Conservation (phyloP, 2,888 invertebrate species). For the Drosophila putrida region DNA sequence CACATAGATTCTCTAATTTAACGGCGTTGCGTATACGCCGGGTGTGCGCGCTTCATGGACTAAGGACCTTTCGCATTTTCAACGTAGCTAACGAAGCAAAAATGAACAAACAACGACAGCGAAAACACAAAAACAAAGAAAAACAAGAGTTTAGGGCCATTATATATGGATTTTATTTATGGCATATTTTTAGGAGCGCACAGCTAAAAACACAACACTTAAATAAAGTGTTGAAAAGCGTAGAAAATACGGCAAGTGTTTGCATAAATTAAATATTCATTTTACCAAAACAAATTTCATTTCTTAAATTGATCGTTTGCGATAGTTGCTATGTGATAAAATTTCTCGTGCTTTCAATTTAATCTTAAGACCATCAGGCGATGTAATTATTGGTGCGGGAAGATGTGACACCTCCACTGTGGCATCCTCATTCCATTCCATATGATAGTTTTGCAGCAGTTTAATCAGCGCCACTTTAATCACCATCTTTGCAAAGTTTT, state of each 20-base stretch:
- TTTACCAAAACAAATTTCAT: constrained; percentile 35
- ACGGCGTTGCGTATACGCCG: constrained; percentile 61
- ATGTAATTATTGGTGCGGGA: constrained; percentile 65
- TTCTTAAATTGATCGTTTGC: constrained; percentile 40
- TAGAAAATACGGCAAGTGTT: constrained; percentile 14
- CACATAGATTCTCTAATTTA: constrained; percentile 68
- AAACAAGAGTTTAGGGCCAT: constrained; percentile 37
- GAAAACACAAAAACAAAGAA: constrained; percentile 18
- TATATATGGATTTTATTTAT: constrained; percentile 73
- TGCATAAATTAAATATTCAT: constrained; percentile 46
- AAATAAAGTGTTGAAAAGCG: constrained; percentile 56
- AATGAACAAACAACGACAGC: constrained; percentile 49
- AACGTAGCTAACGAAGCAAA: constrained; percentile 71
- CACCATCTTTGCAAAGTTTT: constrained; percentile 82
- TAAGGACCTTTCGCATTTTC: constrained; percentile 53
- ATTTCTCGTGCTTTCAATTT: constrained; percentile 62
- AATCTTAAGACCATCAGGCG: constrained; percentile 73
- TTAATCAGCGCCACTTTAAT: constrained; percentile 82
- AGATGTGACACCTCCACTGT: constrained; percentile 68
- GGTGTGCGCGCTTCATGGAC: constrained; percentile 26
- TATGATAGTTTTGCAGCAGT: constrained; percentile 75
- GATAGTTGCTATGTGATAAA: constrained; percentile 47
- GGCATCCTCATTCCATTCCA: constrained; percentile 60
- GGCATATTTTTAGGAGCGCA: constrained; percentile 72
- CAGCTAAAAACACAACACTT: constrained; percentile 42